Evolutionary conservation across 2,888 invertebrate species (phyloP), one percentile per base, ranked within the genome.

Genomic region (Campoletis raptor): DNA sequence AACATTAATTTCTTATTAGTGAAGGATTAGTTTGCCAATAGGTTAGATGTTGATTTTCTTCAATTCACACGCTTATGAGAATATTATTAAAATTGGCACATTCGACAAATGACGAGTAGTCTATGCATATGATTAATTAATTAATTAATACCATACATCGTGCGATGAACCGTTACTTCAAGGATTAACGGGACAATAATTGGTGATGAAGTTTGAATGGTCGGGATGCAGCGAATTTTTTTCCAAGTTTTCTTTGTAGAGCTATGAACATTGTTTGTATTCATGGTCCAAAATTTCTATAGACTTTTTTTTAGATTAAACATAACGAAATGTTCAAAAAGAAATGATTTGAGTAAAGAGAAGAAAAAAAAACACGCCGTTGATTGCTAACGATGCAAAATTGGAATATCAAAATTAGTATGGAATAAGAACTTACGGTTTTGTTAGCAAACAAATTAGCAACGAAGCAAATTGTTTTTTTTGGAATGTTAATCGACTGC

Each of bases 61-160:
- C 9, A 10, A 73, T 85, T 74, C n/a, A 37, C 66, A 70, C 48
- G 79, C 66, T 81, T 64, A 48, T 40, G 24, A 70, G 70, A 30
- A 37, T 30, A 57, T 52, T 48, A 15, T 74, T 40, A 64, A 78
- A 57, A 81, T 69, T 54, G 64, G 79, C 74, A 84, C 79, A 70
- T 67, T 67, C 70, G 77, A 78, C 77, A 45, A 45, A 45, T 83
- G 37, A 83, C 54, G 70, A 30, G 74, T 30, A 77, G 37, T 74
- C 12, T 67, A 42, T 48, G 37, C n/a, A 73, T 18, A 24, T 21
- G 57, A 73, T 73, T 74, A 64, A 69, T 57, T 21, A 64, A 69
- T 57, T 21, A 90, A 83, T 42, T 64, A 92, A 91, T 92, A 91
- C 92, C 92, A 92, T 92, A 91, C 90, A 90, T 91, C 91, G 89